Conservation (phyloP, 2,888 invertebrate species). For the Lasioglossum marginatum region DNA sequence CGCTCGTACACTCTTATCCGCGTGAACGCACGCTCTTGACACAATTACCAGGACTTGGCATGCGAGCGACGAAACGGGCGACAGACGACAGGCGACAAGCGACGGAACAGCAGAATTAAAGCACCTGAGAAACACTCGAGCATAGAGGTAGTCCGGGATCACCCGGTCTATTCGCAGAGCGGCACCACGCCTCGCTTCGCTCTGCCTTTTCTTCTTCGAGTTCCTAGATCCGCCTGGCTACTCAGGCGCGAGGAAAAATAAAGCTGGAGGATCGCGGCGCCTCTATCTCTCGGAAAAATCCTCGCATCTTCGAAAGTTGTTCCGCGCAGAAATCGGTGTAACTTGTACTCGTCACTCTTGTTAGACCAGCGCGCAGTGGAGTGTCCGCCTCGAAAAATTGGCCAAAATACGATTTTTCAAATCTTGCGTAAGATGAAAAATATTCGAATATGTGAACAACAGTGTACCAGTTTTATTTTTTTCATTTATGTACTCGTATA, state of each 20-base stretch:
- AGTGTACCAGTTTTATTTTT: too few species aligned
- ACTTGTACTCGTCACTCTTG: too few species aligned
- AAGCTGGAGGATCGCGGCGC: not conserved
- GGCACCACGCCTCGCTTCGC: not conserved
- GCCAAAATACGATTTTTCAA: too few species aligned
- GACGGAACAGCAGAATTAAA: conserved; percentile 4
- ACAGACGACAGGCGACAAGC: not conserved
- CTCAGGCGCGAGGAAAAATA: not conserved
- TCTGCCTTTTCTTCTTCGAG: not conserved
- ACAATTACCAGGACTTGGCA: conserved; percentile 5
- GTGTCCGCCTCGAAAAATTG: too few species aligned
- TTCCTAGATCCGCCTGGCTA: conserved; percentile 5
- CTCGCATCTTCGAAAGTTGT: too few species aligned
- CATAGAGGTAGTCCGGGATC: not conserved
- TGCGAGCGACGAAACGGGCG: not conserved
- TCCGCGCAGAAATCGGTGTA: too few species aligned
- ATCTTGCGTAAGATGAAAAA: too few species aligned
- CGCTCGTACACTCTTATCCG: not conserved
- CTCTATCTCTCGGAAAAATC: too few species aligned
- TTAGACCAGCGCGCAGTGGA: too few species aligned
- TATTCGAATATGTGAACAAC: too few species aligned
- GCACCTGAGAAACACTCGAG: not conserved
- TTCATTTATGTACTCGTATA: too few species aligned
- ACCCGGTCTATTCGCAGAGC: not conserved
- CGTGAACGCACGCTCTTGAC: conserved; percentile 14